Evolutionary conservation across 1,140 invertebrate genomes (phyloP), one percentile per base, ranked within the genome.

Genomic region (Apis laboriosa): DNA sequence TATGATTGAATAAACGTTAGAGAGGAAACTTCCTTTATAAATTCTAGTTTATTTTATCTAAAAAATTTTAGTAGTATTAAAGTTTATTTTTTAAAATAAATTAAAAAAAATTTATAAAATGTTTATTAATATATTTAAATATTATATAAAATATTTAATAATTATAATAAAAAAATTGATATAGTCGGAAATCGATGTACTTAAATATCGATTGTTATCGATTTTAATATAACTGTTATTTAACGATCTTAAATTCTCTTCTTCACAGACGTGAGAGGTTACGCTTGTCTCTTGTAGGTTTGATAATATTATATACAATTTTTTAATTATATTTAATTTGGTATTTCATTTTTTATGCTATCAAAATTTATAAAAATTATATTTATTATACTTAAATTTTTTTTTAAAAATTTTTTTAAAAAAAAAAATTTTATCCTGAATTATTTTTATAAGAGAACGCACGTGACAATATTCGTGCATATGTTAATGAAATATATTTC

Each of bases 231-330:
- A 28, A 19, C 51, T 1, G 11, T 5, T 13, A 1, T 55, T 55
- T 60, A 21, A 21, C 11, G 9, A 12, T 78, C 79, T 83, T 51
- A 24, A 12, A 0, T 60, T 49, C 74, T 55, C n/a, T 86, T 67
- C 75, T 80, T n/a, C 8, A 63, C 12, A 21, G 51, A 19, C 72
- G 64, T 17, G 53, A 56, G 55, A 55, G 11, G 2, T 53, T n/a
- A 53, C 21, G 21, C 9, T 12, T 77, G 58, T 4, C 63, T 13
- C 9, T 17, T 60, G 66, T 83, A 79, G 19, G 66, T 77, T 60
- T 75, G 1, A 73, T 17, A 61, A 28, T 71, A 84, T 77, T 86
- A 13, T 28, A 56, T 24, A 67, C n/a, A 73, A 82, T 63, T 84
- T 58, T n/a, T 17, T 8, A 24, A 8, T 3, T 8, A 9, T 75